Conservation (phyloP, 2,888 invertebrate genomes). For the Athripsodes cinereus region DNA sequence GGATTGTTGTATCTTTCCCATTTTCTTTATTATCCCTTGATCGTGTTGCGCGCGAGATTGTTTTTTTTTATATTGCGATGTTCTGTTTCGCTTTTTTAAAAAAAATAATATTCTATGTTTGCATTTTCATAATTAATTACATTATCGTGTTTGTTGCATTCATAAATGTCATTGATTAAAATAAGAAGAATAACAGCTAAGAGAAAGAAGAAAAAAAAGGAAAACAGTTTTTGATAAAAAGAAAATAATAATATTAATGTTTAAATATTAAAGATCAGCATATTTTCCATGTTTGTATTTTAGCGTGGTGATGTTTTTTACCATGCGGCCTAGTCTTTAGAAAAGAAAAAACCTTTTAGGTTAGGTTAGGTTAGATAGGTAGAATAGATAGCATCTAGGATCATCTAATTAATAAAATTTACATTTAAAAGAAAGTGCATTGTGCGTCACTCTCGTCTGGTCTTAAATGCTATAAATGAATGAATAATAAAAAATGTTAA, state of each 20-base stretch:
- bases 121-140: too few species aligned
- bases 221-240: too few species aligned
- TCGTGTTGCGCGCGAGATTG: conserved; percentile 3
- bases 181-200: too few species aligned
- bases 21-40: not conserved
- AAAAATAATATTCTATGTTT: too few species aligned
- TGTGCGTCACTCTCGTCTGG: too few species aligned
- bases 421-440: not conserved
- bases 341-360: conserved; percentile 35
- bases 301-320: conserved; percentile 49
- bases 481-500: too few species aligned
- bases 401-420: conserved; percentile 24
- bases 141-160: too few species aligned
- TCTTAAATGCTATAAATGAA: too few species aligned
- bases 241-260: too few species aligned
- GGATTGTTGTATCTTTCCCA: too few species aligned
- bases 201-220: too few species aligned
- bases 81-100: conserved; percentile 10
- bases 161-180: too few species aligned
- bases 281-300: conserved; percentile 50
- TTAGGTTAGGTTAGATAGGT: conserved; percentile 54
- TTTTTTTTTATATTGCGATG: not conserved
- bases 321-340: conserved; percentile 54
- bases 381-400: conserved; percentile 39
- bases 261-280: conserved; percentile 34